phyloP scores from a whole-genome alignment of 2,113 vertebrate genomes.

The Pseudorhombus dupliciocellatus region DNA sequence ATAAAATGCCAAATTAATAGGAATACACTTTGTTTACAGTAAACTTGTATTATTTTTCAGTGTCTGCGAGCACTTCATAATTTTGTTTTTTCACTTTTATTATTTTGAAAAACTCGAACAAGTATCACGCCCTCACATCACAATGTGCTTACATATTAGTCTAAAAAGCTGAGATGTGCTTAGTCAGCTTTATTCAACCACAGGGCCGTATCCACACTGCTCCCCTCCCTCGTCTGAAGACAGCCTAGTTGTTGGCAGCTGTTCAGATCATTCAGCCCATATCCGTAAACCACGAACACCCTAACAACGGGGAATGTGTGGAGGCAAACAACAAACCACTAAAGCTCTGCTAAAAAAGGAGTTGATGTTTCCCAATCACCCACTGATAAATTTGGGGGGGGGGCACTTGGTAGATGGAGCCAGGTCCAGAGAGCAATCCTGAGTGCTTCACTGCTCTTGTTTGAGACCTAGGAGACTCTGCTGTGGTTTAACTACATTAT shows the following conservation, averaged over 20 bases:
- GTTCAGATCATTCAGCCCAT: constrained; percentile 55
- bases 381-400: constrained; percentile 18
- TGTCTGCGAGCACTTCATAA: not conserved
- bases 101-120: not conserved
- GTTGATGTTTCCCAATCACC: not conserved
- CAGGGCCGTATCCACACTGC: not conserved
- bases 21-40: not conserved
- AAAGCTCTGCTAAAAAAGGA: constrained; percentile 20
- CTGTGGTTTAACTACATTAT: constrained; percentile 38
- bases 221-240: constrained; percentile 25
- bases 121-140: not conserved
- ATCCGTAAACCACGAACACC: constrained; percentile 35
- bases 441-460: constrained; percentile 30
- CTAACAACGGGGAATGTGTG: constrained; percentile 44
- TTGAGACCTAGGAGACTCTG: constrained; percentile 45
- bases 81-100: not conserved
- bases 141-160: not conserved
- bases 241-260: constrained; percentile 51
- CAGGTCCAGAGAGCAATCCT: constrained; percentile 60
- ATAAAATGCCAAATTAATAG: not conserved
- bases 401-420: constrained; percentile 27
- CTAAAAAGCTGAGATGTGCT: constrained; percentile 27
- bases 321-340: constrained; percentile 36
- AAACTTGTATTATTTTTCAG: not conserved
- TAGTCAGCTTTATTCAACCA: constrained; percentile 47